Evolutionary conservation across 2,797 vertebrate species (phyloP).

Genomic region (Naso thynnoides): DNA sequence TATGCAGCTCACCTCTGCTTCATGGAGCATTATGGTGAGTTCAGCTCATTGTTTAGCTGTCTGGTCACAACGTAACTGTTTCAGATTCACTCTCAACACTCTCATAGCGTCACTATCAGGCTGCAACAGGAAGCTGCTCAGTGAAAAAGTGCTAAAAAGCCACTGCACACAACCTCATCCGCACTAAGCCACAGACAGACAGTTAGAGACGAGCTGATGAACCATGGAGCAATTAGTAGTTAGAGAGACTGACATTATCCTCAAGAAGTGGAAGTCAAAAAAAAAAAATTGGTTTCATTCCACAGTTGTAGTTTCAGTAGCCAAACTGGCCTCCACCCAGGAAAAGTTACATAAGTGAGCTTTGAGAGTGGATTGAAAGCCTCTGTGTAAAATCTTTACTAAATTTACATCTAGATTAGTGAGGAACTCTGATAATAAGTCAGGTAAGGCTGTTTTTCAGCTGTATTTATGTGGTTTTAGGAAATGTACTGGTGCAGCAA

Average conservation of each 20-base stretch:
- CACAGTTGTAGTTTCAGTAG: neutral
- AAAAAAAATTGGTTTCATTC: neutral
- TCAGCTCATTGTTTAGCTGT: neutral
- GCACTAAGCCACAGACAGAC: no score
- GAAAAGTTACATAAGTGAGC: neutral
- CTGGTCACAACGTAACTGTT: neutral
- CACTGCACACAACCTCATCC: no score
- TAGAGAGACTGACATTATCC: neutral
- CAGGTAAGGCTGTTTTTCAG: no score
- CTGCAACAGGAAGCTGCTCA: neutral
- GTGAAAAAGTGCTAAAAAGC: neutral
- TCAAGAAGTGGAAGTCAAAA: neutral
- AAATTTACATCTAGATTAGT: no score
- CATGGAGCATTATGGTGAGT: neutral
- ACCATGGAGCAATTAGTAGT: neutral
- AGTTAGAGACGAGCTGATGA: neutral
- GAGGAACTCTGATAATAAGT: no score
- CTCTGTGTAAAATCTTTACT: no score
- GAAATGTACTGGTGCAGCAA: no score
- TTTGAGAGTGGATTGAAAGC: neutral
- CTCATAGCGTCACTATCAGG: neutral
- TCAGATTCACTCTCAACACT: neutral
- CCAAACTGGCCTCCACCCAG: neutral
- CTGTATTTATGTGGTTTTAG: no score
- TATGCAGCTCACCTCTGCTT: neutral